Evolutionary conservation across 2,113 vertebrate species (phyloP).

Genomic region (Mus pahari): DNA sequence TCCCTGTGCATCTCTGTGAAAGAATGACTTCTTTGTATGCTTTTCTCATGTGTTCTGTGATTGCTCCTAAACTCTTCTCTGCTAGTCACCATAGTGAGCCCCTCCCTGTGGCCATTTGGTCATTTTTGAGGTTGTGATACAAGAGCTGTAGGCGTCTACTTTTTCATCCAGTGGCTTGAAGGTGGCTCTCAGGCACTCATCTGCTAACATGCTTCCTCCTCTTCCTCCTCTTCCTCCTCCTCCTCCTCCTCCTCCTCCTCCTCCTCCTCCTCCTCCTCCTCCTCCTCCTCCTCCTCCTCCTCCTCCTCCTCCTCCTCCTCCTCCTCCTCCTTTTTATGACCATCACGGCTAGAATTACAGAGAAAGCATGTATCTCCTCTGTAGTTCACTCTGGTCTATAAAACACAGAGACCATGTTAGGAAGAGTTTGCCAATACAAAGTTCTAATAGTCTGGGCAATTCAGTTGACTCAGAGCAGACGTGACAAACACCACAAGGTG

Average conservation of each 20-base stretch:
- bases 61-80: not conserved
- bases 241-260: too few species aligned
- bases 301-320: too few species aligned
- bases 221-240: too few species aligned
- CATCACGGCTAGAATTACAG: not conserved
- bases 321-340: too few species aligned
- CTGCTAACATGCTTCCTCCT: not conserved
- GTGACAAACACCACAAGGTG: constrained; percentile 15
- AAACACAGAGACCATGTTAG: not conserved
- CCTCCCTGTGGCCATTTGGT: not conserved
- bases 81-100: not conserved
- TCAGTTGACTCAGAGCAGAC: not conserved
- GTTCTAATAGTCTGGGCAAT: not conserved
- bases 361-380: not conserved
- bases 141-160: not conserved
- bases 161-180: not conserved
- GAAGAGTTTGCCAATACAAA: not conserved
- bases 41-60: not conserved
- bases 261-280: too few species aligned
- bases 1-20: not conserved
- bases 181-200: not conserved
- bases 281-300: too few species aligned
- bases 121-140: not conserved
- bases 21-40: not conserved
- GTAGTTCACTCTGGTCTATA: not conserved